Base-by-base conservation (phyloP, 2,113 vertebrate genomes). In the Zonotrichia leucophrys region DNA sequence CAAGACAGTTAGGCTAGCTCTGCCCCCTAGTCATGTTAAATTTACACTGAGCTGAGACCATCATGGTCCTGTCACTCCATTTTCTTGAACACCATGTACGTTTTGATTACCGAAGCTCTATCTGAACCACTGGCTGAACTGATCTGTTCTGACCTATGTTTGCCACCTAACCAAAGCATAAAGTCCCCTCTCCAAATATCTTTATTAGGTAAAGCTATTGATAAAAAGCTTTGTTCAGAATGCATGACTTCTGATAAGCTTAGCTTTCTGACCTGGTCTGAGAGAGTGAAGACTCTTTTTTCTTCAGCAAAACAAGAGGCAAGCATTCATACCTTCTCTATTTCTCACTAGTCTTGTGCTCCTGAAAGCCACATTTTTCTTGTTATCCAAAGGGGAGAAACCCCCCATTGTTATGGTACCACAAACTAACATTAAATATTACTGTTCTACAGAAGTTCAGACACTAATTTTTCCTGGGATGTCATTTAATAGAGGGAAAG, bases 321-420 rank as follows among this genome's bases (percentile, higher is more conserved):
- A 62, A 74, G 5, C 30, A 46, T 78, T 92, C 6, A 10, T 58
- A 33, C 17, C 33, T 63, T 83, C 15, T 42, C 7, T 30, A 25
- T 27, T 73, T 92, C 41, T 73, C 23, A 46, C 27, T 47, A 46
- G 6, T 4, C 7, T 58, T n/a, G 7, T 49, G 23, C 7, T 86
- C 42, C 50, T 76, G 28, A 74, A 83, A 83, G 28, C 13, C 9
- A 7, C 7, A 52, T 11, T 24, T 58, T 55, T 70, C 35, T 80
- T 42, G 55, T 62, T 33, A 69, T 49, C 4, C 68, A 77, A 86
- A 69, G 9, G 14, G 7, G 3, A 30, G 18, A 67, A 19, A 7
- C 1, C 0, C 1, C 1, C 13, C 53, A 0, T 19, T 76, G 14
- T 35, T 80, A 37, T 8, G 9, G 23, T 63, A 83, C 35, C 22